Conservation (phyloP, 2,113 vertebrate genomes). For the Melanostigma gelatinosum region DNA sequence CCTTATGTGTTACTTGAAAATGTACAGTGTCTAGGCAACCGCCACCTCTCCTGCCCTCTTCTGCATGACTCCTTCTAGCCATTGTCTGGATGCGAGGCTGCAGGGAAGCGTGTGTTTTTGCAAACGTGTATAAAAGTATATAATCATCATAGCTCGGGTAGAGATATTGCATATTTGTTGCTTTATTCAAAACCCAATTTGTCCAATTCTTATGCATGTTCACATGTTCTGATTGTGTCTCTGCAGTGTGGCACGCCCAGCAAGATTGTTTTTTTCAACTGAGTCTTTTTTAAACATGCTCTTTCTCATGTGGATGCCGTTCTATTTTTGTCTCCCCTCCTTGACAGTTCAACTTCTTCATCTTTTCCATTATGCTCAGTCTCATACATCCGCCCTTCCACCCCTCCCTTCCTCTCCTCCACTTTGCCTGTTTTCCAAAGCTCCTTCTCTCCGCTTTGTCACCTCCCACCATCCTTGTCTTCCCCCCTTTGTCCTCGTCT, state of each 20-base stretch:
- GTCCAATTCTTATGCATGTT: not conserved
- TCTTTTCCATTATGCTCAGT: slow-evolving; percentile 32
- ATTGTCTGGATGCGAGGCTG: slow-evolving; percentile 23
- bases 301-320: not conserved
- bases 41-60: slow-evolving; percentile 35
- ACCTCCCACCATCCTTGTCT: slow-evolving; percentile 6
- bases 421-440: slow-evolving; percentile 7
- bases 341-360: slow-evolving; percentile 37
- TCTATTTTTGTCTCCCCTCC: slow-evolving; percentile 43
- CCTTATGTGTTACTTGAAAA: slow-evolving; percentile 9
- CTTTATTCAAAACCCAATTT: not conserved
- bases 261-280: slow-evolving; percentile 3
- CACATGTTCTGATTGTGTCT: not conserved
- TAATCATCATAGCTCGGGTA: not conserved
- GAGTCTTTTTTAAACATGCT: slow-evolving; percentile 21
- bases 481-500: not conserved
- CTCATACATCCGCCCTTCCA: slow-evolving; percentile 38
- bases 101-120: slow-evolving; percentile 19
- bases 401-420: slow-evolving; percentile 15
- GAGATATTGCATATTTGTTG: slow-evolving; percentile 1
- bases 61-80: slow-evolving; percentile 28
- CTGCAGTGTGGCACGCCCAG: slow-evolving; percentile 29
- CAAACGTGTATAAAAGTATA: slow-evolving; percentile 16
- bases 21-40: slow-evolving; percentile 54
- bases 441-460: not conserved